Evolutionary conservation across 2,113 vertebrate species (phyloP).

Genomic region (Pygoscelis antarcticus): DNA sequence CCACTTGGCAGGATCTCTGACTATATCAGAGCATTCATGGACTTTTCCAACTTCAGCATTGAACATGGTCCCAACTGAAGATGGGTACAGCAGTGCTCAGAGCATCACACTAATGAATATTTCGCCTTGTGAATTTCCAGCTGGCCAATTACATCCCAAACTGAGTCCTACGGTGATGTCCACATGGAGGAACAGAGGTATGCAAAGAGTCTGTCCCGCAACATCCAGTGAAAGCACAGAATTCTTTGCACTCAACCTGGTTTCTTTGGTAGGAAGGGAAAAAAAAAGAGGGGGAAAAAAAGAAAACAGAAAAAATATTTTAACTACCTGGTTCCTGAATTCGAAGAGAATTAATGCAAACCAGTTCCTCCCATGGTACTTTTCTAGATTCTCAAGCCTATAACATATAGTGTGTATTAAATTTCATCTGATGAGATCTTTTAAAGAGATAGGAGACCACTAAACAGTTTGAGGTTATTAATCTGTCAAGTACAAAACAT

Average conservation of each 20-base stretch:
- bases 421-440: neutral
- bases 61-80: neutral
- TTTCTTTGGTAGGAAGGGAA: neutral
- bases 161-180: neutral
- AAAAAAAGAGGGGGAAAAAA: neutral
- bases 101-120: neutral
- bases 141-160: neutral
- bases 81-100: neutral
- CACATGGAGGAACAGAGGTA: neutral
- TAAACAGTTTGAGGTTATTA: constrained; percentile 44
- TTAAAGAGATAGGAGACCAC: neutral
- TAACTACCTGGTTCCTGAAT: neutral
- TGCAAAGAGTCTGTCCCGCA: neutral
- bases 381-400: neutral
- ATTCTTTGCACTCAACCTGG: neutral
- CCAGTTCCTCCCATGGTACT: neutral
- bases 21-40: neutral
- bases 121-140: neutral
- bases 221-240: neutral
- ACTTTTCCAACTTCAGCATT: neutral
- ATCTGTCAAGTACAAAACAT: constrained; percentile 26
- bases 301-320: neutral
- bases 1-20: neutral
- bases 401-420: neutral
- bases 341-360: neutral